Percentiles rank a stretch among this genome's conserved stretches.
These are phyloP conservation scores for Arremon brunneinucha DNA, from an alignment of 2,797 vertebrate genomes.

Conservation along the genomic window DNA sequence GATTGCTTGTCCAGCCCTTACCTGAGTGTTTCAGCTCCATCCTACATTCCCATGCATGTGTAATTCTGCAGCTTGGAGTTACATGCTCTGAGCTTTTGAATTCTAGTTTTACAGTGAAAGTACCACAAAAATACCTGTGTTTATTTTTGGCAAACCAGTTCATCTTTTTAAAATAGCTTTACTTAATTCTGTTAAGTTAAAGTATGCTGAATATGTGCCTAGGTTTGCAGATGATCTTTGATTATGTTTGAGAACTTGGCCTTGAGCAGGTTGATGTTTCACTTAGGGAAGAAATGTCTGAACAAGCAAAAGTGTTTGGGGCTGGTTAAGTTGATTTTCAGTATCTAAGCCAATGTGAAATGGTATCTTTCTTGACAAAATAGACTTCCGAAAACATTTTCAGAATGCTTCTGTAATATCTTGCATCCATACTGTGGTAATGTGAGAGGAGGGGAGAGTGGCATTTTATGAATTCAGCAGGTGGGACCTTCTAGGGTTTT, in stretches of 20 bases:
- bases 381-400: neutral
- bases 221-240: neutral
- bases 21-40: neutral
- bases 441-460: neutral
- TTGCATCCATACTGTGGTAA: neutral
- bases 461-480: neutral
- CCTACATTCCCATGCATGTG: accelerated
- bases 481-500: neutral
- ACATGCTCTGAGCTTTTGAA: neutral
- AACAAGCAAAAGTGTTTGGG: neutral
- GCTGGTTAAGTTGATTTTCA: neutral
- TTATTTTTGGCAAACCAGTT: neutral
- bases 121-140: neutral
- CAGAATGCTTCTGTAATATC: neutral
- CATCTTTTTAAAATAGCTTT: neutral
- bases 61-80: neutral
- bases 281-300: neutral
- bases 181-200: neutral
- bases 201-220: neutral
- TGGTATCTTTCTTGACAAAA: neutral
- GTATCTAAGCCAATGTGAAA: neutral
- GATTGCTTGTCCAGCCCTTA: neutral
- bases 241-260: neutral
- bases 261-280: neutral
- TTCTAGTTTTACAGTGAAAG: neutral